Evolutionary conservation across 2,797 vertebrate species (phyloP), one percentile per base, ranked within the genome.

Genomic region (Galaxias olidus): DNA sequence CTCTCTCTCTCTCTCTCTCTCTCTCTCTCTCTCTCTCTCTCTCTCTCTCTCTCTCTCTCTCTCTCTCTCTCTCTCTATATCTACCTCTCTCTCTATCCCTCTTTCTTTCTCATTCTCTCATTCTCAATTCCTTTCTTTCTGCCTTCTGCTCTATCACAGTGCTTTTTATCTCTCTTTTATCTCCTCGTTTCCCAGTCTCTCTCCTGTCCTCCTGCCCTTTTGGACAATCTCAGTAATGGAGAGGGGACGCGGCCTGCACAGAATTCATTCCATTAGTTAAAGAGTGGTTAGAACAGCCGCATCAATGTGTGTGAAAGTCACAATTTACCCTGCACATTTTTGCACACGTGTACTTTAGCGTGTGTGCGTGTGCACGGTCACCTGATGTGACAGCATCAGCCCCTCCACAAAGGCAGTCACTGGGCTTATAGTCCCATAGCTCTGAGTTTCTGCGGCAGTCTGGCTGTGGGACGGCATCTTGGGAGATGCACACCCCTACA

Each of bases 351-450:
- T 30, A 30, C 30, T 6, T 6, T 30, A 47, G n/a, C 19, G 51
- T 20, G 51, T 53, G 51, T 20, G 51, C 1, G 51, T 10, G 51
- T 53, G 18, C 17, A 53, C 51, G 18, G 4, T 9, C 51, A 53
- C 20, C 2, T 66, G 61, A 72, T 69, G 30, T 61, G 55, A 59
- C 61, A 71, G 63, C 69, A 46, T 40, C n/a, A 56, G n/a, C 52
- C 43, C 61, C 52, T 62, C 58, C 66, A 1, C 56, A 66, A 43
- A 64, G 40, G 61, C 47, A 9, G 2, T 65, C 9, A 12, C 63
- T n/a, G 59, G 45, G 20, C 43, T 15, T n/a, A 46, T 13, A 61
- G 72, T 61, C 58, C 41, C 65, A 8, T 40, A 65, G 68, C 45
- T 55, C 42, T 53, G 1, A 9, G 50, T 19, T 63, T 44, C 66